phyloP scores from a whole-genome alignment of 2,888 invertebrate species.

The Dusona sp. region DNA sequence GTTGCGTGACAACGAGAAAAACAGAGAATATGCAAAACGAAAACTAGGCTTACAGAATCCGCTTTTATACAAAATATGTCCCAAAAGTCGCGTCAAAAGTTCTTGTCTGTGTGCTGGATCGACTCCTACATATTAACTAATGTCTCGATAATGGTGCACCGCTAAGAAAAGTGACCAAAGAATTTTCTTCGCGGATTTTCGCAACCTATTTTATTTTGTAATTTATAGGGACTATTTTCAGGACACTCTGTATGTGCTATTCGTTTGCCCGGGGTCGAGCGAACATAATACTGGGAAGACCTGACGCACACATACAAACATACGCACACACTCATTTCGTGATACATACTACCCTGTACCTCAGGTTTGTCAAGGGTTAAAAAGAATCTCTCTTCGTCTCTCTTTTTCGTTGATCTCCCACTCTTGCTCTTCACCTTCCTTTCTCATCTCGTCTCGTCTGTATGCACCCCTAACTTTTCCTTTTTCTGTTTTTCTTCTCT shows the following conservation, averaged over 20 bases:
- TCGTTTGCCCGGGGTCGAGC: slow-evolving; percentile 50
- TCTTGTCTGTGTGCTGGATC: too few relatives aligned
- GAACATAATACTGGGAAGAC: slow-evolving; percentile 64
- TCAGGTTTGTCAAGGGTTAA: slow-evolving; percentile 75
- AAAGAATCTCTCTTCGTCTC: slow-evolving; percentile 63
- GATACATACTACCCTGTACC: slow-evolving; percentile 27
- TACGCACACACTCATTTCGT: neutral
- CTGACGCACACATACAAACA: neutral
- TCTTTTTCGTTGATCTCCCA: slow-evolving; percentile 41
- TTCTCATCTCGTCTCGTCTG: slow-evolving; percentile 64
- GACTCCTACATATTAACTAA: too few relatives aligned
- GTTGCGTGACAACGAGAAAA: neutral
- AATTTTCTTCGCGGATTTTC: neutral
- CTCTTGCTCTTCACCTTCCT: slow-evolving; percentile 66
- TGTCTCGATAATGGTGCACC: too few relatives aligned
- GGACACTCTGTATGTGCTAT: slow-evolving; percentile 1
- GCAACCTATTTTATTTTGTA: neutral
- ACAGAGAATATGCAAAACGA: neutral
- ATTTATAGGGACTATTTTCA: neutral
- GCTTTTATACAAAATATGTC: neutral
- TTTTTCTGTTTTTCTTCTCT: neutral
- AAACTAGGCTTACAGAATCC: neutral
- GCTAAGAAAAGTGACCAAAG: neutral
- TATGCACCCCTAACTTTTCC: slow-evolving; percentile 39
- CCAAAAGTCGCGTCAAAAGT: neutral